These are phyloP conservation scores for Anthrax anthrax DNA, from an alignment of 2,888 invertebrate species.

Conservation along the genomic window DNA sequence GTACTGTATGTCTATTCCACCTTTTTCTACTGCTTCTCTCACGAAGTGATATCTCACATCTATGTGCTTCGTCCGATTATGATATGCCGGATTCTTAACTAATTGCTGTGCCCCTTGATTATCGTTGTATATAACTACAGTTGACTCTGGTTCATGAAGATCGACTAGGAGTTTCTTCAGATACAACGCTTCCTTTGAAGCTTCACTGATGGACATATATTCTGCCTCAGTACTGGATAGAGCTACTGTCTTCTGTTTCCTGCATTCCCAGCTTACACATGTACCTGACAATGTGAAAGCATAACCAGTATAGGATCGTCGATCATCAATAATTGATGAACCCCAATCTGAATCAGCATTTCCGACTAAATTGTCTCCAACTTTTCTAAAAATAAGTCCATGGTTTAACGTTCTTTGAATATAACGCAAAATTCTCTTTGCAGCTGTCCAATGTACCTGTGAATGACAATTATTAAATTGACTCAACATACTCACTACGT, in stretches of 20 bases:
- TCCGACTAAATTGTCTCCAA: constrained; percentile 9
- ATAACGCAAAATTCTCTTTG: too few species aligned
- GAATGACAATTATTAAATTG: constrained; percentile 13
- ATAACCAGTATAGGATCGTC: constrained; percentile 3
- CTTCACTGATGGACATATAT: background rate
- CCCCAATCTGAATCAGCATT: constrained; percentile 22
- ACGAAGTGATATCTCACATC: background rate
- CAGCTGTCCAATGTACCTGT: too few species aligned
- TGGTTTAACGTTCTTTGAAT: too few species aligned
- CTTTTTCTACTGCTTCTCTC: background rate
- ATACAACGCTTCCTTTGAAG: background rate
- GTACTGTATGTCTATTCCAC: background rate
- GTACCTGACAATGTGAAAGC: background rate
- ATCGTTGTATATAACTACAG: background rate
- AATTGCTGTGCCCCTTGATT: background rate
- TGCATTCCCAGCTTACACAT: background rate
- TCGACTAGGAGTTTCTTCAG: background rate
- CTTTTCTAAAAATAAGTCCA: constrained; percentile 13
- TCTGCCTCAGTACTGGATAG: background rate
- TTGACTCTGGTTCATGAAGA: background rate
- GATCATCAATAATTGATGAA: constrained; percentile 7
- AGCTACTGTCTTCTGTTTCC: background rate
- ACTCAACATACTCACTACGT: constrained; percentile 12
- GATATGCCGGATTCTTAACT: background rate
- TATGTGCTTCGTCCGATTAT: background rate